Base-by-base conservation (phyloP, 2,888 invertebrate species). In the Anthophora plumipes region DNA sequence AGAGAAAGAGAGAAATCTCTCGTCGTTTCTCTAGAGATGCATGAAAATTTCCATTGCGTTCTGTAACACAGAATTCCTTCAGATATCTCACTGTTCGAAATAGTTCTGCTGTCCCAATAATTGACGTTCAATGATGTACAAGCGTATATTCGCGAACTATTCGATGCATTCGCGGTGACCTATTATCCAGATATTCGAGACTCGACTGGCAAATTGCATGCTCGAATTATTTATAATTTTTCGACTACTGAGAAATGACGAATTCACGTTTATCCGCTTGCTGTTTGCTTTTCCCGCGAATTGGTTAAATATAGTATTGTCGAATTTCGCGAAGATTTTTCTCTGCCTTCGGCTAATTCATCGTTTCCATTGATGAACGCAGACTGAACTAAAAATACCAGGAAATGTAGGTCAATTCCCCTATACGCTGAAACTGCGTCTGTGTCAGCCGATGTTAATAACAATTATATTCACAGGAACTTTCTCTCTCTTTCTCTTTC, bases 351-450 rank as follows among this genome's bases (percentile, higher is more conserved):
- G 12, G 11, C 61, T 25, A 46, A 52, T 70, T 55, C 71, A 25
- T 5, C 9, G 50, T 31, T 48, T 37, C 54, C 73, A 76, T 76
- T 73, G 63, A 76, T 72, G 57, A 73, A 72, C 48, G 14, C 61
- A 17, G 61, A 6, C 43, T 25, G 39, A 48, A 67, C 78, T 79
- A 77, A 79, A 77, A 79, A 79, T 79, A 79, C 64, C 54, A 20
- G 78, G 78, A 79, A 79, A 79, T 79, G 79, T 79, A 70, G 79
- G 79, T 79, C 79, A 70, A 63, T 69, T 77, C 64, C 64, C 77
- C 59, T 69, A 68, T 79, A 63, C 79, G 80, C 17, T 22, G 80
- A 67, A 67, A 72, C 61, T 4, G 43, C 17, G 17, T 52, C 22
- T 31, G 80, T 79, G 55, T 54, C 80, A 48, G 57, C 69, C 25